Evolutionary conservation across 1,140 invertebrate genomes (phyloP).

Genomic region (Caenorhabditis tropicalis): DNA sequence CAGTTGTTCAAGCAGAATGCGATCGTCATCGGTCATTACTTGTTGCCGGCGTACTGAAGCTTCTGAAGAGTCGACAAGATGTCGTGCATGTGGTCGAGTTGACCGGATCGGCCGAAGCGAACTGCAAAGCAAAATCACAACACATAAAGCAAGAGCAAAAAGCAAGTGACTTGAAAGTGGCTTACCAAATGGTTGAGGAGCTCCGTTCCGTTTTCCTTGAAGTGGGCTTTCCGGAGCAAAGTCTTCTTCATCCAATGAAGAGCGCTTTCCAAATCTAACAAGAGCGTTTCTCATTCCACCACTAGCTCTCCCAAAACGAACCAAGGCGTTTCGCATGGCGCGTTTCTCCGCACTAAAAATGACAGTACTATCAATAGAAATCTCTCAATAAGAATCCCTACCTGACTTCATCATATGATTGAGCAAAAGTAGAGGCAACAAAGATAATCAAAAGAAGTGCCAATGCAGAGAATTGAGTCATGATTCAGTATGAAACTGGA

Average conservation of each 20-base stretch:
- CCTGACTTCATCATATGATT: constrained; percentile 44
- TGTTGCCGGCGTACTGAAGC: constrained; percentile 52
- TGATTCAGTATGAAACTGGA: constrained; percentile 37
- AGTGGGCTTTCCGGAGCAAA: constrained; percentile 19
- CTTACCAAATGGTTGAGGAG: constrained; percentile 59
- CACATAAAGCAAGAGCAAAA: constrained; percentile 10
- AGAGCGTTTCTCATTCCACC: constrained; percentile 58
- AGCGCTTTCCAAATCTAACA: constrained; percentile 56
- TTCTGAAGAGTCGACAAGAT: constrained; percentile 56
- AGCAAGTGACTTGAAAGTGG: neutral
- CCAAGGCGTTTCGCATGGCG: constrained; percentile 60
- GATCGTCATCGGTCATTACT: constrained; percentile 37
- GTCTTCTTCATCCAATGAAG: neutral
- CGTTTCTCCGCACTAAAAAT: constrained; percentile 56
- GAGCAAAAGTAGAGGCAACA: neutral
- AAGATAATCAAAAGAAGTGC: constrained; percentile 10
- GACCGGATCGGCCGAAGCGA: constrained; percentile 58
- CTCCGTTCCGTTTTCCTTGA: constrained; percentile 60
- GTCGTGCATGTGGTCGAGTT: constrained; percentile 59
- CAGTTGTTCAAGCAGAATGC: constrained; percentile 29
- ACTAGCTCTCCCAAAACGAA: constrained; percentile 56
- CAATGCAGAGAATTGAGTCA: constrained; percentile 33
- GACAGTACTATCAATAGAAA: neutral
- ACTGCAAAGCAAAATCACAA: constrained; percentile 52
- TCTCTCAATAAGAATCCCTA: neutral